A percentile compares a stretch with the other conserved stretches of the same genome.
Evolutionary conservation across 2,888 invertebrate species (phyloP).

Genomic region (Callosobruchus maculatus): DNA sequence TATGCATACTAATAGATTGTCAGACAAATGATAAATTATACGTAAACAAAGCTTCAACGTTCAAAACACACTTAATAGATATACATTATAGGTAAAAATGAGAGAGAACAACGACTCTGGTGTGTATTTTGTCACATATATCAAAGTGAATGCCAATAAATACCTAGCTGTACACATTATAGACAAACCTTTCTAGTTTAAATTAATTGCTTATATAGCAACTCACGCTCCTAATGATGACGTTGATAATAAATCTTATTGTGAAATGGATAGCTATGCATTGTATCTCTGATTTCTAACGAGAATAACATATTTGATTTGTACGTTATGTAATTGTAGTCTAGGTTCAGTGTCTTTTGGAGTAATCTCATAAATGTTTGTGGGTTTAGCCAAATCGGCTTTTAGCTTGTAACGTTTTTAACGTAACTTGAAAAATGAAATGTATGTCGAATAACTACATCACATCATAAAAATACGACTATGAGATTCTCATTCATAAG

Average conservation of each 20-base stretch:
- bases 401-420: too few relatives aligned
- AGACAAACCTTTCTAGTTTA: background rate
- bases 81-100: background rate
- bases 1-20: background rate
- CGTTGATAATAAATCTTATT: background rate
- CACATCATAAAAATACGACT: too few relatives aligned
- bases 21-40: background rate
- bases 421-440: too few relatives aligned
- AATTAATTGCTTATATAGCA: background rate
- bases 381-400: too few relatives aligned
- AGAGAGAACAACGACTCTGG: background rate
- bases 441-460: too few relatives aligned
- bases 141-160: background rate
- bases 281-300: background rate
- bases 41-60: background rate
- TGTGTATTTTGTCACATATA: background rate
- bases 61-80: background rate
- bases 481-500: too few relatives aligned
- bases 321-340: background rate
- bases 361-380: too few relatives aligned
- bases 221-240: background rate
- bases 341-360: too few relatives aligned
- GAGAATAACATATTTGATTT: background rate
- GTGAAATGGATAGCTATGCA: background rate
- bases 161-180: background rate